These are phyloP conservation scores for Antedon mediterranea DNA, from an alignment of 53 echinoderm and acorn worm species.

Conservation along the genomic window DNA sequence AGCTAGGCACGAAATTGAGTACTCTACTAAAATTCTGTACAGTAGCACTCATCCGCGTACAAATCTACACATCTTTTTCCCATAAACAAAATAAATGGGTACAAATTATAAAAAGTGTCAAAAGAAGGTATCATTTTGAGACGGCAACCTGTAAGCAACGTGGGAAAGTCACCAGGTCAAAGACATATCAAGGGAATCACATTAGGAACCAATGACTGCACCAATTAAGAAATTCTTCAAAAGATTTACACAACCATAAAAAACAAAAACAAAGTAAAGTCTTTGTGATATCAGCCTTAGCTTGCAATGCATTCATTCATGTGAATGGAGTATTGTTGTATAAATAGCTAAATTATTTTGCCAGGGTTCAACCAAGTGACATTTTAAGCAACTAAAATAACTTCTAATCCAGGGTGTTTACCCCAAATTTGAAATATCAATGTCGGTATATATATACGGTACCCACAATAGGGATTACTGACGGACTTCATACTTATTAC, in stretches of 20 bases:
- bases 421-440: background rate
- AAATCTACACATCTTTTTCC: too few relatives aligned
- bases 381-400: background rate
- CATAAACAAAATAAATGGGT: too few relatives aligned
- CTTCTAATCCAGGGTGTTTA: background rate
- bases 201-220: background rate
- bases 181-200: background rate
- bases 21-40: too few relatives aligned
- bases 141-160: background rate
- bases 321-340: background rate
- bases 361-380: background rate
- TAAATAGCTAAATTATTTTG: background rate
- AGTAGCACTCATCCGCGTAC: too few relatives aligned
- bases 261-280: background rate
- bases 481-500: too few relatives aligned
- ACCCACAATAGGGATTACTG: background rate
- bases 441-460: background rate
- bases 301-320: background rate
- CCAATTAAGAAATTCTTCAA: background rate
- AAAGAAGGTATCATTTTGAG: too few relatives aligned
- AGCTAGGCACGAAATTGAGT: too few relatives aligned
- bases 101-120: too few relatives aligned
- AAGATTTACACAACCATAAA: background rate
- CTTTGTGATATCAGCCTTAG: background rate
- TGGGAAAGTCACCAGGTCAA: background rate